A percentile compares a stretch with the other conserved stretches of the same genome.
phyloP scores from a whole-genome alignment of 1,140 invertebrate genomes.

The Lutraria rhynchaena region DNA sequence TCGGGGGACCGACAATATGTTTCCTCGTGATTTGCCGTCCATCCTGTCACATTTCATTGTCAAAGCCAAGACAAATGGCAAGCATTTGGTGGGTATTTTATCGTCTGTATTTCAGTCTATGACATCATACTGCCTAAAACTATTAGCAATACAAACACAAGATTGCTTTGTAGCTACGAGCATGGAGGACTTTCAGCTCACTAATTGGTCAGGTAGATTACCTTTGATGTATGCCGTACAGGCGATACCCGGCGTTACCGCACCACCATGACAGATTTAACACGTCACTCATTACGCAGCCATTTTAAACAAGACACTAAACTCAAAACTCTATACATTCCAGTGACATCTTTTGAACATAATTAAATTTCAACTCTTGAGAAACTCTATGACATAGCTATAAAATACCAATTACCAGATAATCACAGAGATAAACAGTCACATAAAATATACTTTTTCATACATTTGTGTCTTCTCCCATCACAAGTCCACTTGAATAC shows the following conservation, averaged over 20 bases:
- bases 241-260: neutral
- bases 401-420: no score
- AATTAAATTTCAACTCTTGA: no score
- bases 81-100: constrained; percentile 7
- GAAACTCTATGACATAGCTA: no score
- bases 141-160: constrained; percentile 43
- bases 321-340: no score
- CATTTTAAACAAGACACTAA: no score
- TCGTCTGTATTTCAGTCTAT: neutral
- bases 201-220: constrained; percentile 48
- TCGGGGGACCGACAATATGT: constrained; percentile 32
- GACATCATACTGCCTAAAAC: constrained; percentile 49
- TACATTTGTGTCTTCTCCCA: no score
- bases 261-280: constrained; percentile 6
- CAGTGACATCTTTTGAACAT: no score
- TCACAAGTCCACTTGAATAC: no score
- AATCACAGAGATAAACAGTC: no score
- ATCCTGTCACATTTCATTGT: constrained; percentile 50
- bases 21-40: constrained; percentile 19
- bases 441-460: no score
- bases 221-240: constrained; percentile 41
- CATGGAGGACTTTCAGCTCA: constrained; percentile 7
- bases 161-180: constrained; percentile 31
- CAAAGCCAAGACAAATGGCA: constrained; percentile 19
- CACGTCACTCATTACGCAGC: neutral